Evolutionary conservation across 2,888 invertebrate species (phyloP), one percentile per base, ranked within the genome.

Genomic region (Pimpla rufipes): DNA sequence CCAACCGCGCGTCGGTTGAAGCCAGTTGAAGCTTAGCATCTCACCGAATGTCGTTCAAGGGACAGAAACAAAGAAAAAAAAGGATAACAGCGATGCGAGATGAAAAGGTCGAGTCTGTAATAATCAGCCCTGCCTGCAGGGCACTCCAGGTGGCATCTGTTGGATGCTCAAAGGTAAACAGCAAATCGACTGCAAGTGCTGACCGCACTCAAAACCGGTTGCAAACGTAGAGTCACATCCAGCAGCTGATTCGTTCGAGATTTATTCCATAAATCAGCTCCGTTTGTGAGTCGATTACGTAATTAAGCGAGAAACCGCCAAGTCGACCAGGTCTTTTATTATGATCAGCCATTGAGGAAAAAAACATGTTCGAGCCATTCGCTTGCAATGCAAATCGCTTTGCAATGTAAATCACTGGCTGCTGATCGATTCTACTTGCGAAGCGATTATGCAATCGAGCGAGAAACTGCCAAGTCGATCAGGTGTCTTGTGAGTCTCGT

Each of bases 1-100:
- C 45, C 45, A 73, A 47, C 45, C 47, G 73, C 47, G 73, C 73
- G 35, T 47, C 29, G 29, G 59, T 73, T 73, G 73, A 73, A 73
- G 47, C 18, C 13, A 10, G 16, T 45, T 47, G 11, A 52, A 45
- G 45, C 11, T 7, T 10, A 73, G n/a, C 47, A 11, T 40, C 35
- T 47, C 59, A 10, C 16, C 59, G 47, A 40, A 50, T 21, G 16
- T 18, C 8, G 6, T 68, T 35, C 13, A 21, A 50, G 8, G 47
- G 7, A 50, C 18, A 37, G 11, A 62, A 37, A 47, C 13, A 18
- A 10, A 16, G 11, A 16, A 42, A 59, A 62, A 37, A 21, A 5
- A 18, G 35, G 8, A 62, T 3, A 10, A 35, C 21, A 35, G 62
- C 13, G 29, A 2, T 29, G 29, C 2, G 29, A 7, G 50, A 47